Base-by-base conservation (phyloP, 2,113 vertebrate genomes). In the Cranoglanis bouderius region DNA sequence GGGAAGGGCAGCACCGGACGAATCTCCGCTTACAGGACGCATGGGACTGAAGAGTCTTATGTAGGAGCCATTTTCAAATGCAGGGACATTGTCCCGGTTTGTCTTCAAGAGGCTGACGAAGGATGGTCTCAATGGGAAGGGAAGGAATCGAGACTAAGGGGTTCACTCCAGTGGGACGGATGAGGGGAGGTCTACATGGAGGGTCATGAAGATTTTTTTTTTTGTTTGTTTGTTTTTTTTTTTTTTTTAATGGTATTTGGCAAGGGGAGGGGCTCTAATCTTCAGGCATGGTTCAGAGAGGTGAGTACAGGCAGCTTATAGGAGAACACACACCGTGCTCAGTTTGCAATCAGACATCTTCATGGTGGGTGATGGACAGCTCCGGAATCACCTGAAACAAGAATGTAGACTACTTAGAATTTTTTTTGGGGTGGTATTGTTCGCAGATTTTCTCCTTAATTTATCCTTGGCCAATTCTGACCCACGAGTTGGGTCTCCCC, bases 1-100 rank as follows among this genome's bases (percentile, higher is more conserved):
- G 94, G 98, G 96, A 96, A 97, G 96, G 96, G 97, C 96, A 93
- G 97, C 95, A 96, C 97, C 97, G 96, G 97, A 97, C 93, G 96
- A 97, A 94, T 96, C 95, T 93, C 96, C 94, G 95, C 96, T 96
- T 95, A 97, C 93, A 92, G 97, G 98, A 97, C 95, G 97, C 97
- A 98, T 99, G 96, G 95, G 97, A 95, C 94, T 96, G 55, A 40
- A 83, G n/a, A 57, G 53, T 59, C 16, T 96, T 96, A 99, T 96
- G 98, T 98, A 91, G 97, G 92, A 91, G 96, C 94, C 97, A 97
- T 97, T 94, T 95, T 97, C 94, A 95, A 92, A 92, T 93, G 72
- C 92, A 93, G 95, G 92, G 94, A 95, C 97, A 98, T 98, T 92
- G 95, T 97, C 95, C 94, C 90, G 55, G 92, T 89, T 86, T 87